phyloP scores from a whole-genome alignment of 2,797 vertebrate genomes.

The Myripristis jacobus region DNA sequence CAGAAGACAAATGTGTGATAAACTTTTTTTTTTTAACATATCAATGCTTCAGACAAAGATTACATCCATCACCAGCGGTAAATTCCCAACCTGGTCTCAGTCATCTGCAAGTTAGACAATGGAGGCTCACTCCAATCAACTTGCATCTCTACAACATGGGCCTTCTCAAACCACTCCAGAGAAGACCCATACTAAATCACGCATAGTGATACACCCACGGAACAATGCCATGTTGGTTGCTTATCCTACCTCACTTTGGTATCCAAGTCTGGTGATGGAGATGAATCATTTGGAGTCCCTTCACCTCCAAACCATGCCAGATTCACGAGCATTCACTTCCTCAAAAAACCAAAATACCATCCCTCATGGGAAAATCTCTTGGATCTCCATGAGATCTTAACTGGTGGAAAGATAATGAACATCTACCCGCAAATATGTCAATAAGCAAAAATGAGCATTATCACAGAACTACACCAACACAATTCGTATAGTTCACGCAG shows the following conservation, averaged over 20 bases:
- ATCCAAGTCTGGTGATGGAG: constrained; percentile 5
- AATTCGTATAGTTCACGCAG: background rate
- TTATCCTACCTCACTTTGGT: background rate
- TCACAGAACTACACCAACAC: no score
- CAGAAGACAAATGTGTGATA: background rate
- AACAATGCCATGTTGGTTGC: background rate
- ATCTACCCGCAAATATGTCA: background rate
- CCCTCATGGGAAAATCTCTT: constrained; percentile 11
- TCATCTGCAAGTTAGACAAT: constrained; percentile 34
- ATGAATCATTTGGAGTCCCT: constrained; percentile 26
- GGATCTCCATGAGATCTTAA: background rate
- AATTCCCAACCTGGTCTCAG: background rate
- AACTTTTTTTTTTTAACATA: no score
- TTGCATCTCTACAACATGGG: background rate
- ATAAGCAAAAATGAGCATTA: background rate
- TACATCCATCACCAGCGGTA: background rate
- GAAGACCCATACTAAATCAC: background rate
- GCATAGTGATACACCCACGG: background rate
- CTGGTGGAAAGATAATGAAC: background rate
- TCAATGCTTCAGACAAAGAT: background rate
- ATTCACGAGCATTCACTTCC: constrained; percentile 20
- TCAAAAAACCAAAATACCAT: constrained; percentile 22
- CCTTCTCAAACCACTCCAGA: constrained; percentile 8
- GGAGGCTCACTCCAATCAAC: constrained; percentile 35
- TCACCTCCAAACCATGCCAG: constrained; percentile 1